These are phyloP conservation scores for Neotoma lepida DNA, from an alignment of 2,113 vertebrate genomes.

Conservation along the genomic window DNA sequence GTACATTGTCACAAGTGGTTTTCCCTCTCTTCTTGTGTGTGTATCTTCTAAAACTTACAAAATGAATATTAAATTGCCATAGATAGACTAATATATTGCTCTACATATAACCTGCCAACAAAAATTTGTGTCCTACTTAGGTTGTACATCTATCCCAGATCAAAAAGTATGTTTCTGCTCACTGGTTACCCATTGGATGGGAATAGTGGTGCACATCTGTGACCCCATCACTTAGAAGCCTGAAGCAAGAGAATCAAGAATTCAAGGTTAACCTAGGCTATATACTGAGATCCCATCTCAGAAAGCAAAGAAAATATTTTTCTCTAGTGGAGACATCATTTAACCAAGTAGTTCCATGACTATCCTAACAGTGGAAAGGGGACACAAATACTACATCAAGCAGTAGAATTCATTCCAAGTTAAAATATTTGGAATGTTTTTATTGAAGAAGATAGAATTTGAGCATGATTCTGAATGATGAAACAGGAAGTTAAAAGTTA, in stretches of 20 bases:
- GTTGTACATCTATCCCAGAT: neutral
- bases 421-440: conserved; percentile 29
- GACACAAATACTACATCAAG: neutral
- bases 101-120: neutral
- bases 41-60: conserved; percentile 25
- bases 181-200: neutral
- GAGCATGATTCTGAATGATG: neutral
- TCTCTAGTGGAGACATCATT: neutral
- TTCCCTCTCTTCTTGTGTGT: conserved; percentile 8
- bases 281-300: neutral
- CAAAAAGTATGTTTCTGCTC: neutral
- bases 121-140: neutral
- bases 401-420: neutral
- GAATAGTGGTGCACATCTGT: neutral
- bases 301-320: neutral
- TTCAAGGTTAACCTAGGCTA: neutral
- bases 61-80: neutral
- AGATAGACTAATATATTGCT: neutral
- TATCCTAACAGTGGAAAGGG: neutral
- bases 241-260: neutral
- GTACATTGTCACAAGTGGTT: neutral
- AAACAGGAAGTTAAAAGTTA: neutral
- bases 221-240: neutral
- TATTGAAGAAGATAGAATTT: neutral
- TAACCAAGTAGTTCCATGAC: neutral